A percentile compares a stretch with the other conserved stretches of the same genome.
phyloP scores from a whole-genome alignment of 2,888 invertebrate genomes.

The Zhuqinia jingwanae region DNA sequence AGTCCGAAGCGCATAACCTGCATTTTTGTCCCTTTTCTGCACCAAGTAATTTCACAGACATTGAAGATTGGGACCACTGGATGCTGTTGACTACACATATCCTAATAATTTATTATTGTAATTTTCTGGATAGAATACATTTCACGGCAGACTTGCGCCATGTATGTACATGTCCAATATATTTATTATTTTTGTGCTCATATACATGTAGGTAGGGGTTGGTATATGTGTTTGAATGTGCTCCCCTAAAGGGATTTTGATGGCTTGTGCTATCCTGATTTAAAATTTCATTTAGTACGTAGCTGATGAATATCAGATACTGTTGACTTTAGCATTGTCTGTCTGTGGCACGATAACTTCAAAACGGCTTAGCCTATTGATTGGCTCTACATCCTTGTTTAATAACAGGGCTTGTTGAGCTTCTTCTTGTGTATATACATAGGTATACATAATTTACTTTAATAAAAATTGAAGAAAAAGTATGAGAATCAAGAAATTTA shows the following conservation, averaged over 20 bases:
- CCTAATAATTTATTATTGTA: background rate
- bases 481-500: background rate
- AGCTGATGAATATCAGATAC: no score
- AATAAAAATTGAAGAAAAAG: no score
- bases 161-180: background rate
- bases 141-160: constrained; percentile 23
- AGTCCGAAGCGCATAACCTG: background rate
- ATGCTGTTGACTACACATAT: background rate
- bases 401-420: no score
- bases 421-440: no score
- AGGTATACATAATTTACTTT: no score
- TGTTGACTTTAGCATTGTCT: no score
- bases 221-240: no score
- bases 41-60: constrained; percentile 30
- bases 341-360: no score
- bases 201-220: background rate
- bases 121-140: constrained; percentile 18
- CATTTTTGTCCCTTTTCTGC: background rate
- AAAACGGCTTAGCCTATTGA: no score
- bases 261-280: constrained; percentile 29
- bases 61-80: background rate
- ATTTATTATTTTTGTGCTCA: background rate
- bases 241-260: constrained; percentile 11
- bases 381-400: no score
- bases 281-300: constrained; percentile 14